These are phyloP conservation scores for Rotaria macrura DNA, from an alignment of 2,888 invertebrate genomes.

Conservation along the genomic window DNA sequence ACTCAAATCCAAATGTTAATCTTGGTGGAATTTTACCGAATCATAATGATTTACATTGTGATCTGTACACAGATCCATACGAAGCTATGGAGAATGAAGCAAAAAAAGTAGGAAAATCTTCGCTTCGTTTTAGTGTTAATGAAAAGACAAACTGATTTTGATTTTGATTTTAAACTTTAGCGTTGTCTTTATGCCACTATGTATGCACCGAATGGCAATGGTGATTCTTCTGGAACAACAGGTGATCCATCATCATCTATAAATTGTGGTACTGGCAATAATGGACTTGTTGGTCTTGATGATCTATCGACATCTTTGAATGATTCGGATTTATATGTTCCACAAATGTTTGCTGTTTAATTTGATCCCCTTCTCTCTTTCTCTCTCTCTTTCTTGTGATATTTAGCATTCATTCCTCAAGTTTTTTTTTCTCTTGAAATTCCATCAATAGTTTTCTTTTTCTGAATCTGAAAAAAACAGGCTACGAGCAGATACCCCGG, in stretches of 20 bases:
- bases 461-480: neutral
- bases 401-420: neutral
- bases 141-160: too few relatives aligned
- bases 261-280: neutral
- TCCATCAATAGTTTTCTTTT: neutral
- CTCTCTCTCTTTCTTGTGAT: neutral
- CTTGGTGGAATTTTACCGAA: neutral
- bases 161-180: neutral
- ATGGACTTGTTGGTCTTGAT: neutral
- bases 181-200: neutral
- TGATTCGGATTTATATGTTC: constrained; percentile 9
- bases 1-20: neutral
- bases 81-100: constrained; percentile 8
- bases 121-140: too few relatives aligned
- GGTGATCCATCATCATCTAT: neutral
- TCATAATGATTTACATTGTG: neutral
- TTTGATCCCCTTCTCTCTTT: neutral
- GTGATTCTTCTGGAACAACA: neutral
- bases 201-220: neutral
- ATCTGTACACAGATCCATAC: neutral
- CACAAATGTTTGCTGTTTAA: constrained; percentile 20
- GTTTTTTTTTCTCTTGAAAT: neutral
- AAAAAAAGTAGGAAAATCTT: neutral
- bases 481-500: constrained; percentile 22
- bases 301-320: constrained; percentile 15